Percentiles rank a stretch among this genome's conserved stretches.
Conservation (phyloP, 2,797 vertebrate species). For the Mormyrops boulengeri region DNA sequence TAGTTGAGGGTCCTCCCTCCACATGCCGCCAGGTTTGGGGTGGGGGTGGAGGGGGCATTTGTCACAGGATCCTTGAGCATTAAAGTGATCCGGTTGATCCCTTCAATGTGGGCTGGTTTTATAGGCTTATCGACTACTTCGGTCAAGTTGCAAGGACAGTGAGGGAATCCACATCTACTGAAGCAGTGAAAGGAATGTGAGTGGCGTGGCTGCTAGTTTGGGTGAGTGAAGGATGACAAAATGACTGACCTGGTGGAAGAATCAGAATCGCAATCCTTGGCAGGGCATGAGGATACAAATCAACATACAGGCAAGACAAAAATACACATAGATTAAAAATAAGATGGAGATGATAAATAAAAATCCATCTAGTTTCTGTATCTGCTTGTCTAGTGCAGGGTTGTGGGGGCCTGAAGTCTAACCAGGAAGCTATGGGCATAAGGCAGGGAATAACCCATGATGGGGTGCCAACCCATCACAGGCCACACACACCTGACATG, state of each 20-base stretch:
- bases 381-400: background rate
- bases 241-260: background rate
- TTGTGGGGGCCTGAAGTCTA: background rate
- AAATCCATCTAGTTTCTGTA: background rate
- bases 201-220: background rate
- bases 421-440: background rate
- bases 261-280: background rate
- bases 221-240: background rate
- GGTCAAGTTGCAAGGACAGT: background rate
- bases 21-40: background rate
- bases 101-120: background rate
- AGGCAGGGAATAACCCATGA: background rate
- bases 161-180: background rate
- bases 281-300: background rate
- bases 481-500: background rate
- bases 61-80: background rate
- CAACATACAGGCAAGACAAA: background rate
- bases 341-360: background rate
- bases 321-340: background rate
- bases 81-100: background rate
- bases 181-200: background rate
- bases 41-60: background rate
- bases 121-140: background rate
- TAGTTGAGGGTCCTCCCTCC: background rate
- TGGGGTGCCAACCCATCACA: background rate